These are phyloP conservation scores for Drosophila robusta DNA, from an alignment of 2,888 invertebrate genomes.

Conservation along the genomic window DNA sequence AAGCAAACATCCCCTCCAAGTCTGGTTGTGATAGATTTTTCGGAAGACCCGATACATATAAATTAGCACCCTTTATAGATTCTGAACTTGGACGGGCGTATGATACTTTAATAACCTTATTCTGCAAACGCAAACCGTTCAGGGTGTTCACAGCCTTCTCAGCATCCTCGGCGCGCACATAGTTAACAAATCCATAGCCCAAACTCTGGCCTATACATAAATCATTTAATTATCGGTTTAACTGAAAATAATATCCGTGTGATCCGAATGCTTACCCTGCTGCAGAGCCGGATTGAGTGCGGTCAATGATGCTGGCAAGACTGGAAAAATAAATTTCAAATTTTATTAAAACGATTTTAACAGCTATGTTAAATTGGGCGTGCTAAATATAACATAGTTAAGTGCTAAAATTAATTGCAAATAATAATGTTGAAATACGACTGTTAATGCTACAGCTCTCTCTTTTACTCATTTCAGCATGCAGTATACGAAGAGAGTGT, in stretches of 20 bases:
- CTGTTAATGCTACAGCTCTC: too few species aligned
- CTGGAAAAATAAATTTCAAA: constrained; percentile 57
- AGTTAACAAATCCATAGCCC: constrained; percentile 99
- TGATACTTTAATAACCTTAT: constrained; percentile 99
- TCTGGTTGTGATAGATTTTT: constrained; percentile 98
- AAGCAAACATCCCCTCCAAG: constrained; percentile 96
- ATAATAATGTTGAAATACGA: too few species aligned
- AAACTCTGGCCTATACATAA: constrained; percentile 93
- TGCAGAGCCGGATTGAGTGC: constrained; percentile 85
- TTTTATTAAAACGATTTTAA: constrained; percentile 8
- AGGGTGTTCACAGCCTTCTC: constrained; percentile 99
- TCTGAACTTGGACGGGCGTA: constrained; percentile 99
- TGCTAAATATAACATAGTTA: background rate
- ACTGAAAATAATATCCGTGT: background rate
- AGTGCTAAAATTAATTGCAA: too few species aligned
- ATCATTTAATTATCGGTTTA: too few species aligned
- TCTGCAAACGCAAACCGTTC: constrained; percentile 98
- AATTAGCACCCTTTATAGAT: constrained; percentile 98
- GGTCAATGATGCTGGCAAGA: constrained; percentile 84
- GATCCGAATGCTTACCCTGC: constrained; percentile 75
- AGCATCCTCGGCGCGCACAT: constrained; percentile 98
- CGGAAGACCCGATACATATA: constrained; percentile 98
- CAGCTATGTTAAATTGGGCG: background rate
- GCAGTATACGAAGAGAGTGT: too few species aligned
- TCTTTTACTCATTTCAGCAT: too few species aligned